Evolutionary conservation across 2,113 vertebrate genomes (phyloP), one percentile per base, ranked within the genome.

Genomic region (Nothocercus nigrocapillus): DNA sequence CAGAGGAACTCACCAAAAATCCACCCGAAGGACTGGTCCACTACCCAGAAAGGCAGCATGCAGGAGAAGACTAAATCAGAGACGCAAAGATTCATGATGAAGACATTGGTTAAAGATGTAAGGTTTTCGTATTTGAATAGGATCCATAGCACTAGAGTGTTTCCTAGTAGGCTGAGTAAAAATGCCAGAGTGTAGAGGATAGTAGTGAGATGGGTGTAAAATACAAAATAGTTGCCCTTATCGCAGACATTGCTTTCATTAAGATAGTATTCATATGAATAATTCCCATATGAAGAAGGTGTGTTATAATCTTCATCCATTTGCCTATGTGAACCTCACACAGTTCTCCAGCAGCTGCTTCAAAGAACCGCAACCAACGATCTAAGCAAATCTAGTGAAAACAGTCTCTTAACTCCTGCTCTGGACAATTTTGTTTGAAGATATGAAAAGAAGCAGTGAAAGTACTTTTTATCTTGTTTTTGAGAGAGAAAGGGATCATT

Each of bases 41-140:
- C 86, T 44, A 97, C 94, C 98, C 98, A 99, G 91, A 99, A 98
- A 4, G 99, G 99, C 75, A 99, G 74, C 51, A 98, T 97, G 36
- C 96, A 88, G 14, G 98, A 98, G 97, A 99, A 99, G 24, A 98
- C 64, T 83, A 99, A 97, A 82, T 99, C 99, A 0, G 99, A 99
- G 75, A 99, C 42, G 64, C 98, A 99, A 94, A 99, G 97, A 91
- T 99, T 99, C 86, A 99, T 90, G 94, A 99, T 98, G 86, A 99
- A 98, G 28, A 98, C 13, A 7, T 99, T 99, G 66, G 98, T 99
- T 93, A 99, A 95, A 42, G 98, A 98, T 73, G 93, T 98, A 9
- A 99, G 94, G 82, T 98, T 99, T 96, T 99, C 99, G 10, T 98
- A 99, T 88, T 97, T 99, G 64, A 98, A 64, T 56, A 99, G 94